Percentiles rank a stretch among this genome's conserved stretches.
phyloP scores from a whole-genome alignment of 2,113 vertebrate species.

The Gymnogyps californianus region DNA sequence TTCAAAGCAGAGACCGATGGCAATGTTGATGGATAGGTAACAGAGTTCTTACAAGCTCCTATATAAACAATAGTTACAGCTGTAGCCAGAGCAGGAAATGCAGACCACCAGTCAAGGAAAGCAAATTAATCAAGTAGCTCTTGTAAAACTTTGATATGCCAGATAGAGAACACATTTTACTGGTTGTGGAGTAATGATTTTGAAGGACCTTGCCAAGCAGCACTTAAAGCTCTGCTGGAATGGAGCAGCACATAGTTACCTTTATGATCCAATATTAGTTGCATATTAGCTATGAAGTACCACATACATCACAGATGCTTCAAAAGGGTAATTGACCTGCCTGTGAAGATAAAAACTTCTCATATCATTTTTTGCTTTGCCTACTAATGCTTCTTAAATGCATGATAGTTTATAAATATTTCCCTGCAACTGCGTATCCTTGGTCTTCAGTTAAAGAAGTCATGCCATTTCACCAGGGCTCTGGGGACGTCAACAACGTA shows the following conservation, averaged over 20 bases:
- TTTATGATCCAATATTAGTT: conserved; percentile 6
- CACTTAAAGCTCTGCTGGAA: conserved; percentile 11
- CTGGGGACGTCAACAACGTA: not conserved
- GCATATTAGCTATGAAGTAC: not conserved
- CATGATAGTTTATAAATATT: not conserved
- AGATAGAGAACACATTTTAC: not conserved
- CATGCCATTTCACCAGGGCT: not conserved
- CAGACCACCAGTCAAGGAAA: not conserved
- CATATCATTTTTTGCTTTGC: not conserved
- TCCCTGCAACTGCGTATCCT: not conserved
- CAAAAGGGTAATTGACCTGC: not conserved
- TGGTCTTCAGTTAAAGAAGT: not conserved
- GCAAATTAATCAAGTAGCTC: not conserved
- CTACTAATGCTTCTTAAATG: not conserved
- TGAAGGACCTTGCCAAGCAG: not conserved
- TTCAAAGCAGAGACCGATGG: not conserved
- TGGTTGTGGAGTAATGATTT: not conserved
- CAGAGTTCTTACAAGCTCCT: accelerated
- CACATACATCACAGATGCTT: not conserved
- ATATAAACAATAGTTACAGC: not conserved
- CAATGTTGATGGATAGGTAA: not conserved
- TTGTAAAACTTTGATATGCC: not conserved
- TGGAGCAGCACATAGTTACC: not conserved
- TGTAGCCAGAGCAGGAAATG: not conserved
- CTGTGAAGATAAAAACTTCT: not conserved